Conservation (phyloP, 2,113 vertebrate genomes). For the Pleuronectes platessa region DNA sequence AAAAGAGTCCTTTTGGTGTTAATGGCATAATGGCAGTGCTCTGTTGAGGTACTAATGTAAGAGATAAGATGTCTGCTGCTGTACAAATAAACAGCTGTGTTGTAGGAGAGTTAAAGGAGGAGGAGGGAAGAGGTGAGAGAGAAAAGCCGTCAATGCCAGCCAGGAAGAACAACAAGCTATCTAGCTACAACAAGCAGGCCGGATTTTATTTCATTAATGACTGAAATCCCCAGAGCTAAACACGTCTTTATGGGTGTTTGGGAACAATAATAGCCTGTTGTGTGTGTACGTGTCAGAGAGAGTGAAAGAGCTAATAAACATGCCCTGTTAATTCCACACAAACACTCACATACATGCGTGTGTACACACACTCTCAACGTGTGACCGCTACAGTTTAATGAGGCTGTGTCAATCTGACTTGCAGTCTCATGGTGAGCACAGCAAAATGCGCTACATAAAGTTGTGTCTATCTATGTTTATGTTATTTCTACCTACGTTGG, state of each 20-base stretch:
- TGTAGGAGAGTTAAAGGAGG: conserved; percentile 29
- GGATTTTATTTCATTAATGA: conserved; percentile 58
- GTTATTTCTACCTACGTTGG: neutral
- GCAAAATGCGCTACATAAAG: neutral
- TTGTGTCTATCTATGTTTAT: neutral
- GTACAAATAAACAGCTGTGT: conserved; percentile 66
- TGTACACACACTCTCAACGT: neutral
- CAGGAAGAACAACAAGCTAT: conserved; percentile 53
- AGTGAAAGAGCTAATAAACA: conserved; percentile 14
- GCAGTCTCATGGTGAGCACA: neutral
- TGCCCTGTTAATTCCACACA: conserved; percentile 26
- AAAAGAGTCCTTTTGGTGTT: conserved; percentile 47
- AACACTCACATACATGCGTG: neutral
- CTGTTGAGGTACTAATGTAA: conserved; percentile 50
- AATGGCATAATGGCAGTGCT: conserved; percentile 48
- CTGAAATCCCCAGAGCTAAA: conserved; percentile 52
- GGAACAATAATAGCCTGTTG: conserved; percentile 59
- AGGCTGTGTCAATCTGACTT: neutral
- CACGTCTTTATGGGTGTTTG: conserved; percentile 54
- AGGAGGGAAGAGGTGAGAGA: conserved; percentile 32
- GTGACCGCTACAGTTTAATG: neutral
- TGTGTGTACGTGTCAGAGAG: conserved; percentile 11
- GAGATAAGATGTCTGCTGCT: conserved; percentile 58
- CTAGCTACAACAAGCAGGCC: conserved; percentile 47
- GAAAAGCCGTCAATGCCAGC: conserved; percentile 20